These are phyloP conservation scores for Rhodophaea formosa DNA, from an alignment of 2,888 invertebrate genomes.

Conservation along the genomic window DNA sequence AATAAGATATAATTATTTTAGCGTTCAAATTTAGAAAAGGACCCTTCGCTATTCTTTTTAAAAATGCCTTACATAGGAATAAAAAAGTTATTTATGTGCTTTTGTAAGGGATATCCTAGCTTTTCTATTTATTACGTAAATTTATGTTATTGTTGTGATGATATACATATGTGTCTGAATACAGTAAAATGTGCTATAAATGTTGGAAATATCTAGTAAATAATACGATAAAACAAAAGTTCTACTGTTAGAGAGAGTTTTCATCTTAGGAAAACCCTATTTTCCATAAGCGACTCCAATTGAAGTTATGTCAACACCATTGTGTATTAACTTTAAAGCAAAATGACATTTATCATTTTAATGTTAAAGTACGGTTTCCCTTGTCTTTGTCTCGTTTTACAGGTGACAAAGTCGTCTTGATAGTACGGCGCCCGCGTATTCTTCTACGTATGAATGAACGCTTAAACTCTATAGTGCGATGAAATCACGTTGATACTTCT, in stretches of 20 bases:
- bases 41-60: no score
- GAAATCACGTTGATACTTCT: slow-evolving; percentile 43
- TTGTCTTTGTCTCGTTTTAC: neutral
- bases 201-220: neutral
- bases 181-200: no score
- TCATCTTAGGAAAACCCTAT: slow-evolving; percentile 19
- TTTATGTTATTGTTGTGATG: no score
- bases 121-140: no score
- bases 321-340: neutral
- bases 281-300: slow-evolving; percentile 18
- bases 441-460: slow-evolving; percentile 56
- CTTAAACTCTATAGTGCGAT: slow-evolving; percentile 33
- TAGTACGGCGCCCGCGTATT: slow-evolving; percentile 33
- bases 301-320: slow-evolving; percentile 18
- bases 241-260: slow-evolving; percentile 19
- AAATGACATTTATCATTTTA: neutral
- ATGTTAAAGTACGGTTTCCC: neutral
- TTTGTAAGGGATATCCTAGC: no score
- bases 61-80: no score
- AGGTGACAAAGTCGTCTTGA: slow-evolving; percentile 15
- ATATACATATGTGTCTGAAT: no score
- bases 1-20: no score
- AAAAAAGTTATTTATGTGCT: no score
- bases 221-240: neutral
- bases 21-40: no score